Conservation (phyloP, 2,888 invertebrate species). For the Invenusta paracnida region DNA sequence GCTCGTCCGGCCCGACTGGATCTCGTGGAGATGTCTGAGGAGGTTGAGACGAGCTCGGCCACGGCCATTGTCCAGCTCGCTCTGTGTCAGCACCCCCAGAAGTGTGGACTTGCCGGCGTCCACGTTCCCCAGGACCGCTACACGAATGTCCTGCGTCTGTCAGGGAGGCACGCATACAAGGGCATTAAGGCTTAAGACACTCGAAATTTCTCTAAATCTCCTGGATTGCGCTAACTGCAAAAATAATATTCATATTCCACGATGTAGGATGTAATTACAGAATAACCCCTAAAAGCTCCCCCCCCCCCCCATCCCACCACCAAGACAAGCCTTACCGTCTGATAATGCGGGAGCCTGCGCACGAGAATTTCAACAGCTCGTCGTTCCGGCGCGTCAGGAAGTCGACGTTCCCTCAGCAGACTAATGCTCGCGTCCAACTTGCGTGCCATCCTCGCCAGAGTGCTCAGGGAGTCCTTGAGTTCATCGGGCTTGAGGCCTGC, state of each 20-base stretch:
- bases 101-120: conserved; percentile 96
- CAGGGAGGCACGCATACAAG: background rate
- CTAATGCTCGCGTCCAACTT: conserved; percentile 74
- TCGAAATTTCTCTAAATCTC: too few species aligned
- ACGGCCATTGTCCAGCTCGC: conserved; percentile 87
- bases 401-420: conserved; percentile 69
- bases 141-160: conserved; percentile 70
- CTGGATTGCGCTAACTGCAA: too few species aligned
- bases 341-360: conserved; percentile 63
- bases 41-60: conserved; percentile 89
- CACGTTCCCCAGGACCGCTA: conserved; percentile 88
- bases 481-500: conserved; percentile 77
- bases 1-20: conserved; percentile 84
- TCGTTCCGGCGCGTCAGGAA: conserved; percentile 60
- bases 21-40: conserved; percentile 86
- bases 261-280: too few species aligned
- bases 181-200: too few species aligned
- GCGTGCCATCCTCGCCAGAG: conserved; percentile 79
- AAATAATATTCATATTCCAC: too few species aligned
- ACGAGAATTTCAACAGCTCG: conserved; percentile 81
- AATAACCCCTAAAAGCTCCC: background rate
- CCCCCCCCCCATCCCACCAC: background rate
- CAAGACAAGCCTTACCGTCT: conserved; percentile 20
- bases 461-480: conserved; percentile 78
- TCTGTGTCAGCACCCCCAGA: conserved; percentile 88